Base-by-base conservation (phyloP, 2,797 vertebrate species). In the Cichlasoma orientale region DNA sequence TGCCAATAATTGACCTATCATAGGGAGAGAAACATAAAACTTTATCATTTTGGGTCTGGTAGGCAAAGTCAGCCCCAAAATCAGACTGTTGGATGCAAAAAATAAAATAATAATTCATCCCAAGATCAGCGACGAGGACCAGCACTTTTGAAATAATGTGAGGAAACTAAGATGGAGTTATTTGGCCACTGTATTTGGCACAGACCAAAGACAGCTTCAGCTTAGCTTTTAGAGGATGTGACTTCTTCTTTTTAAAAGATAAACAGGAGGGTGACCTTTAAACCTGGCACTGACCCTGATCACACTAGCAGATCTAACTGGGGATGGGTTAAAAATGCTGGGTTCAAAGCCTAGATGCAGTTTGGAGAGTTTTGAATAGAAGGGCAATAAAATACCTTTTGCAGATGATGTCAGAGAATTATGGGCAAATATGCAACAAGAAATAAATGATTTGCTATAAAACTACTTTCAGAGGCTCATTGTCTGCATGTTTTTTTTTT, bases 401-500 rank as follows among this genome's bases (percentile, higher is more conserved):
- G 19, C 29, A 58, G 5, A 19, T 58, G 56, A 33, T 58, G 29
- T 13, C 19, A 33, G 1, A 58, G 29, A 2, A 7, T 33, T 59
- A 31, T 21, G 31, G 11, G 4, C 33, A 59, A 59, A 0, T 36
- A 36, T 36, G 31, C 31, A 21, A 36, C 31, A 59, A 58, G 19
- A 58, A 58, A 33, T 29, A 58, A 58, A 58, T 33, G 5, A 7
- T 29, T 58, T 33, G 0, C 19, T 58, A 1, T 58, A 58, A 58
- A 57, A 33, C 8, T n/a, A 33, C 5, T 33, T 18, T 58, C 56
- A n/a, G 29, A 36, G 19, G 10, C 19, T 12, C 33, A 33, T 36
- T 58, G 0, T 1, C 10, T 58, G 5, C 0, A n/a, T 33, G 4
- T 0, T 57, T 58, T n/a, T n/a, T n/a, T n/a, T n/a, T n/a, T n/a